Conservation (phyloP, 1,140 invertebrate genomes). For the Drosophila pachea region DNA sequence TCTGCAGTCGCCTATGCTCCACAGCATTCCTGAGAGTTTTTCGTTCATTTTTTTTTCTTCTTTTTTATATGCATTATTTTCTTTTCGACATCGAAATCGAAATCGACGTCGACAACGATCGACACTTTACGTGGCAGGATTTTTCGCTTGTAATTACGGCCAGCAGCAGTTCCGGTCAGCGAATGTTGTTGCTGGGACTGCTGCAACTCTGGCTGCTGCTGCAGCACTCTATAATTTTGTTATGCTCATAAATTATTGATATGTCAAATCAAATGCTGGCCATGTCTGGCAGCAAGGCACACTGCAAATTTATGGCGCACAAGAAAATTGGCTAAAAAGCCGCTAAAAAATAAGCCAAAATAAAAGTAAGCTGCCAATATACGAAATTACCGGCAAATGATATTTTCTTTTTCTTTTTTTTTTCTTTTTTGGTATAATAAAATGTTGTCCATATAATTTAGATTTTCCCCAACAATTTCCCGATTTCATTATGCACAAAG, state of each 20-base stretch:
- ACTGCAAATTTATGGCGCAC: conserved; percentile 56
- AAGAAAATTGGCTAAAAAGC: conserved; percentile 20
- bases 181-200: conserved; percentile 2
- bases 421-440: background rate
- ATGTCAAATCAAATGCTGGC: conserved; percentile 71
- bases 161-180: conserved; percentile 66
- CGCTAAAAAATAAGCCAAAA: background rate
- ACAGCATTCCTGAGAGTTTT: background rate
- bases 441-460: background rate
- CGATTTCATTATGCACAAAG: background rate
- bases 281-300: conserved; percentile 43
- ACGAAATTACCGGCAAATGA: background rate
- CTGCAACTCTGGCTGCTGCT: conserved; percentile 1
- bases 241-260: conserved; percentile 68
- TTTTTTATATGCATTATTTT: conserved; percentile 4
- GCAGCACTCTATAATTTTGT: conserved; percentile 62
- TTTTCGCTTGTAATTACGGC: conserved; percentile 63
- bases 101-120: conserved; percentile 28
- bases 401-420: no score
- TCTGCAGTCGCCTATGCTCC: background rate
- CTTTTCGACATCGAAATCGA: conserved; percentile 11
- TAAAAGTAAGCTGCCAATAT: background rate
- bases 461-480: no score
- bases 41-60: background rate
- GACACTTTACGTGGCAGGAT: conserved; percentile 56